Base-by-base conservation (phyloP, 2,888 invertebrate genomes). In the Petrolisthes manimaculis region DNA sequence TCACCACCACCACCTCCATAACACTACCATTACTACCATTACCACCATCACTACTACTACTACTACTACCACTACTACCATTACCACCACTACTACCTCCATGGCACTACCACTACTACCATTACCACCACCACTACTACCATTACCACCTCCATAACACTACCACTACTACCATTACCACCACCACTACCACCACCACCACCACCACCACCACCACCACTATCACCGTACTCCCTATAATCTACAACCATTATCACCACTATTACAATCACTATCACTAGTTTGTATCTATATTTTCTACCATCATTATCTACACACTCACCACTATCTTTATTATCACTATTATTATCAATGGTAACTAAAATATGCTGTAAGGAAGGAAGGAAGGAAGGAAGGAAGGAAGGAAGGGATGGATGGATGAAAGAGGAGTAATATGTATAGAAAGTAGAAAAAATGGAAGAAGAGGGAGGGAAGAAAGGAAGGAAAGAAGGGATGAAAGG, bases 1-100 rank as follows among this genome's bases (percentile, higher is more conserved):
- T 56, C 80, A 21, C 24, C 80, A 21, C 56, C 78, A 9, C 37
- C 37, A 56, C 37, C 12, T 55, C 56, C 54, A 14, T 61, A 81
- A 37, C 8, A 81, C 18, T 53, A 21, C 67, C n/a, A 56, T 8
- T 53, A 24, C 53, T 53, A 24, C 18, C 54, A 24, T n/a, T 78
- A 77, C 77, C n/a, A 77, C 53, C 53, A 53, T n/a, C 53, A 77
- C 77, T 77, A 77, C 53, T 53, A 24, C 53, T 53, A 24, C 18
- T 51, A 24, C 8, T 78, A 77, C 77, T 6, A 77, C 53, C 53
- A 53, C 12, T 37, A 77, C 77, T 77, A 77, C 77, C 53, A 77
- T 51, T 77, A 77, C 77, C 51, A 77, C 77, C 53, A 77, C 37
- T 77, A 80, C 80, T 54, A 56, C 37, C 12, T 55, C 56, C 54